Conservation (phyloP, 2,113 vertebrate species). For the Ceyx melanurus region DNA sequence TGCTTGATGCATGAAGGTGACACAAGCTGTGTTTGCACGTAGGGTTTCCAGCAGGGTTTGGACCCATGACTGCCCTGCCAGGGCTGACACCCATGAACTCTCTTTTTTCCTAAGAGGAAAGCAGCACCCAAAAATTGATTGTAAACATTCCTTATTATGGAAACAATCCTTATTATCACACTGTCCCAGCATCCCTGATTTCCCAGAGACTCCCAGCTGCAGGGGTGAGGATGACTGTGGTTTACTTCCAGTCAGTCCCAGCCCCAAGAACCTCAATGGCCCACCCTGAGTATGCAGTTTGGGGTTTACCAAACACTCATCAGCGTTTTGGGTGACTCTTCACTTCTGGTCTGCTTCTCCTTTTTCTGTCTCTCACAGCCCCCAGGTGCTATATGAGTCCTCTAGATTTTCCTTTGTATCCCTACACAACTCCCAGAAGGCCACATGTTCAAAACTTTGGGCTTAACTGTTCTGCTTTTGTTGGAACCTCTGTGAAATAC, state of each 20-base stretch:
- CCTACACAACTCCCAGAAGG: not conserved
- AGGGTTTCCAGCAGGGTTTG: not conserved
- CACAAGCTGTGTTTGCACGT: rapidly evolving
- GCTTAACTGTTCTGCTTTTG: not conserved
- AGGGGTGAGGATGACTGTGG: rapidly evolving
- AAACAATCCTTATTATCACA: not conserved
- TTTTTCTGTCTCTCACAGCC: rapidly evolving
- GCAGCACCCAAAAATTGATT: not conserved
- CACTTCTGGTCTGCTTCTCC: not conserved
- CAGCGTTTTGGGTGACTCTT: rapidly evolving
- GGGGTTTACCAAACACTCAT: not conserved
- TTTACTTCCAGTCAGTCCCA: not conserved
- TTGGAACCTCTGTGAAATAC: not conserved
- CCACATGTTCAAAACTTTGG: not conserved
- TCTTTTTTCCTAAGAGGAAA: not conserved
- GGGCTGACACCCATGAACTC: not conserved
- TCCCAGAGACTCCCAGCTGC: not conserved
- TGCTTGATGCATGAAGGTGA: not conserved
- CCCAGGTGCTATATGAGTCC: not conserved
- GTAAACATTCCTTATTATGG: not conserved
- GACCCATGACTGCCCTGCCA: not conserved
- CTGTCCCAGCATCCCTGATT: not conserved
- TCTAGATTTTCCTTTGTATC: not conserved
- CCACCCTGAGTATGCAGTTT: not conserved
- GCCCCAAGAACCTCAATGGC: too few species aligned